These are phyloP conservation scores for Bujurquina vittata DNA, from an alignment of 2,113 vertebrate genomes.

Conservation along the genomic window DNA sequence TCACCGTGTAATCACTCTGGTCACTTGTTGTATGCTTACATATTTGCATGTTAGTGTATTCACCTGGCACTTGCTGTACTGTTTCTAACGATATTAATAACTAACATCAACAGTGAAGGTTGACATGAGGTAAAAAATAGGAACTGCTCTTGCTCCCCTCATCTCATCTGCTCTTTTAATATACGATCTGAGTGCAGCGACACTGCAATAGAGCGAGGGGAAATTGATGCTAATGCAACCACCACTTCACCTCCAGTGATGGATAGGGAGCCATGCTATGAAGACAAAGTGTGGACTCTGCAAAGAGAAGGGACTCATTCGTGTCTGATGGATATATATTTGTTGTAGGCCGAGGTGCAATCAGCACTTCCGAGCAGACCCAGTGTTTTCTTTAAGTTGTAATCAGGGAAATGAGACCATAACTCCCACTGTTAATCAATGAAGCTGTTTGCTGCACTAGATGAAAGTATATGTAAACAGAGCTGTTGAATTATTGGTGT, in stretches of 20 bases:
- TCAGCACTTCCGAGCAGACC: slow-evolving; percentile 81
- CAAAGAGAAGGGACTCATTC: slow-evolving; percentile 71
- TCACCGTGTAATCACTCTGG: not conserved
- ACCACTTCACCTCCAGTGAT: slow-evolving; percentile 55
- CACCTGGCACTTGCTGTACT: not conserved
- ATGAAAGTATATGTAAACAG: slow-evolving; percentile 62
- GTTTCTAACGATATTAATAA: slow-evolving; percentile 21
- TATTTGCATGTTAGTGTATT: not conserved
- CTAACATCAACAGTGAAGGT: not conserved
- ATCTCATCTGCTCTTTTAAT: slow-evolving; percentile 46
- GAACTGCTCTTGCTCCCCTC: slow-evolving; percentile 1
- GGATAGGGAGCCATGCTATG: slow-evolving; percentile 42
- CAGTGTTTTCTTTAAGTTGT: slow-evolving; percentile 84
- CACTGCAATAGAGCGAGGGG: slow-evolving; percentile 34
- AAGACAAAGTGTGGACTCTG: slow-evolving; percentile 73
- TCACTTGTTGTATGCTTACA: not conserved
- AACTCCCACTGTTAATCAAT: slow-evolving; percentile 82
- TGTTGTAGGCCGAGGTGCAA: slow-evolving; percentile 66
- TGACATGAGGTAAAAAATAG: slow-evolving; percentile 5
- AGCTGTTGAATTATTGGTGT: slow-evolving; percentile 58
- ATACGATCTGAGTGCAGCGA: slow-evolving; percentile 35
- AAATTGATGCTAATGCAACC: slow-evolving; percentile 68
- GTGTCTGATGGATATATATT: slow-evolving; percentile 77
- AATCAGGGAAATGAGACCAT: slow-evolving; percentile 89
- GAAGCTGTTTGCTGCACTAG: slow-evolving; percentile 55